Evolutionary conservation across 2,113 vertebrate genomes (phyloP).

Genomic region (Ramphastos sulfuratus): DNA sequence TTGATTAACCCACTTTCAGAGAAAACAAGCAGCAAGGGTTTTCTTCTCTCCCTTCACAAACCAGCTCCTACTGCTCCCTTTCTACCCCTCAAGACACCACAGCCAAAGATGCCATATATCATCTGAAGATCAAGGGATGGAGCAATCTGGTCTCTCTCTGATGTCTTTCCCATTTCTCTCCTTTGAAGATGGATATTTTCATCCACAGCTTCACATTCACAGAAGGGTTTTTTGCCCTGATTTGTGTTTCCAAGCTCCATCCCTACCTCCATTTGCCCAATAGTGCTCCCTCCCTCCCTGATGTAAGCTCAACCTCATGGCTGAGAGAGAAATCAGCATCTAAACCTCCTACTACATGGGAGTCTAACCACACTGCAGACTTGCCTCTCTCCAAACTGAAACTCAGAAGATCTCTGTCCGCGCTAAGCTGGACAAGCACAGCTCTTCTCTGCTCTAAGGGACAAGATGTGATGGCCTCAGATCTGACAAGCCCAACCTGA

Average conservation of each 20-base stretch:
- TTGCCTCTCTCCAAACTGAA: background rate
- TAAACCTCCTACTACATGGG: rapidly evolving
- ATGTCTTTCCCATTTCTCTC: background rate
- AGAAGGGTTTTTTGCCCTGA: background rate
- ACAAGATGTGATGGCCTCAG: background rate
- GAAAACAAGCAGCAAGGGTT: background rate
- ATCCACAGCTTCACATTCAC: background rate
- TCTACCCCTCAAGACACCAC: background rate
- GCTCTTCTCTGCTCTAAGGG: background rate
- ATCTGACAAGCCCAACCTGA: background rate
- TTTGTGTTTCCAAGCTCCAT: background rate
- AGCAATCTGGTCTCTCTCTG: background rate
- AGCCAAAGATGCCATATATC: background rate
- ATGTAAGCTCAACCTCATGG: rapidly evolving
- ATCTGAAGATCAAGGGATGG: background rate
- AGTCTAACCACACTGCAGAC: background rate
- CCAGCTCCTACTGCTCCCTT: background rate
- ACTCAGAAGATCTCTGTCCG: background rate
- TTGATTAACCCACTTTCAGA: constrained; percentile 4
- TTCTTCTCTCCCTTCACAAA: background rate
- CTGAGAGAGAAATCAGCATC: background rate
- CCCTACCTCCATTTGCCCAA: background rate
- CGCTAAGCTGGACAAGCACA: background rate
- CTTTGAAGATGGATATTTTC: background rate
- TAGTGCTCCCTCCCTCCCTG: background rate